Base-by-base conservation (phyloP, 2,888 invertebrate genomes). In the Octonoba sinensis region DNA sequence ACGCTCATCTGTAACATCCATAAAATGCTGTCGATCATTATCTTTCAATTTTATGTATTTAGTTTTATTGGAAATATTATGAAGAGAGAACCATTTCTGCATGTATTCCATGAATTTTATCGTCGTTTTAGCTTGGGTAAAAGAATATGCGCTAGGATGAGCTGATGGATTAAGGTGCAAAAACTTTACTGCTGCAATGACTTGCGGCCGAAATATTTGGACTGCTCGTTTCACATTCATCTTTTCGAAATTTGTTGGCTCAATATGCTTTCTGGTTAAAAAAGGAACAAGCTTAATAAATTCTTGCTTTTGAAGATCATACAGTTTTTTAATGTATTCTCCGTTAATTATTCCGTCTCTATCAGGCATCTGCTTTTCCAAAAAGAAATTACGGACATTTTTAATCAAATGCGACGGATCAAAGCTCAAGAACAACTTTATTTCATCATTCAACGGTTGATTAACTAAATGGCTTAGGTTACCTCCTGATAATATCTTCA, bases 201-300 rank as follows among this genome's bases (percentile, higher is more conserved):
- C 59, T 24, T 20, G 59, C 15, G 59, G 59, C 24, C 22, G 12
- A 11, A 59, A 59, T 22, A 59, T 59, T 59, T 20, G 22, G 12
- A 59, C 59, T 3, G 13, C 59, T 2, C 59, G 59, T 59, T 24
- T 59, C 59, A 59, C 59, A 20, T 59, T 59, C 59, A 59, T 59
- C 22, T 59, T 59, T 59, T 59, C 59, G 20, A 59, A 59, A 24
- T 59, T 59, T 59, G 59, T 59, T 3, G 59, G 59, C 15, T 59
- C 59, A 59, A 59, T 20, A 11, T 59, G 59, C 22, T 59, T 22
- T 20, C 59, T 59, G 22, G 59, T 59, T 24, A 59, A 24, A 20
- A 22, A 22, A 15, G 15, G 59, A 15, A 59, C 59, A 3, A 24
- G 4, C 18, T 54, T 54, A 18, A 18, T 18, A 54, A 54, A 3